Evolutionary conservation across 2,797 vertebrate genomes (phyloP).

Genomic region (Poeciliopsis paucimaculata): DNA sequence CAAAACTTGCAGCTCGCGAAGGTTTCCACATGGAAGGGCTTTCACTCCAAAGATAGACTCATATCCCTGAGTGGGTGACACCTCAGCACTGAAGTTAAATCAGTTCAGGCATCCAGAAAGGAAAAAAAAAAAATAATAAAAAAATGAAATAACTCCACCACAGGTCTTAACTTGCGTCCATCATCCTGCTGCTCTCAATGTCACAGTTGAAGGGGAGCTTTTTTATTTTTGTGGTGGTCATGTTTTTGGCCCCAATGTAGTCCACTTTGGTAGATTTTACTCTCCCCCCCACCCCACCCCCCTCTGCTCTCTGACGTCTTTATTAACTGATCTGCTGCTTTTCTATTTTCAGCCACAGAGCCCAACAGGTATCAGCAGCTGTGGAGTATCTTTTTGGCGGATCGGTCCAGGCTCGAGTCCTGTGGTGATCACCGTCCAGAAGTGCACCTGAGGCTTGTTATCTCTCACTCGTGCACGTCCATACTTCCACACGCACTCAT

Average conservation of each 20-base stretch:
- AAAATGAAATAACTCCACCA: slow-evolving; percentile 13
- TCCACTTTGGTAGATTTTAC: slow-evolving; percentile 36
- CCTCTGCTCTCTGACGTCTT: slow-evolving; percentile 6
- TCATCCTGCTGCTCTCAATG: slow-evolving; percentile 46
- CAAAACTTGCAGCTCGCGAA: slow-evolving; percentile 32
- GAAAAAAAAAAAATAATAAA: not conserved
- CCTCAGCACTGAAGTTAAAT: slow-evolving; percentile 34
- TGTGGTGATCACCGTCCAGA: slow-evolving; percentile 55
- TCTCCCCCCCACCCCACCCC: not conserved
- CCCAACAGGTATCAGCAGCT: slow-evolving; percentile 58
- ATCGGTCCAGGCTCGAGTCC: slow-evolving; percentile 57
- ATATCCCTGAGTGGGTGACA: slow-evolving; percentile 52
- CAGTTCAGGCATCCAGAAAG: slow-evolving; percentile 44
- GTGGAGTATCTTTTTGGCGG: slow-evolving; percentile 36
- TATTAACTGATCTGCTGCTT: slow-evolving; percentile 30
- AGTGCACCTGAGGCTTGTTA: slow-evolving; percentile 53
- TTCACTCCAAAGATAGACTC: slow-evolving; percentile 40
- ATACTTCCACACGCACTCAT: slow-evolving; percentile 13
- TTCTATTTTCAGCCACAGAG: slow-evolving; percentile 29
- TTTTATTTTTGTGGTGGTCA: slow-evolving; percentile 69
- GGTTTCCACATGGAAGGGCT: slow-evolving; percentile 45
- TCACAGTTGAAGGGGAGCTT: slow-evolving; percentile 40
- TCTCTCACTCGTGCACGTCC: slow-evolving; percentile 21
- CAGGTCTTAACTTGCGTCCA: slow-evolving; percentile 63
- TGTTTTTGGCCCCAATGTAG: slow-evolving; percentile 53